Evolutionary conservation across 2,888 invertebrate species (phyloP).

Genomic region (Plagodis pulveraria): DNA sequence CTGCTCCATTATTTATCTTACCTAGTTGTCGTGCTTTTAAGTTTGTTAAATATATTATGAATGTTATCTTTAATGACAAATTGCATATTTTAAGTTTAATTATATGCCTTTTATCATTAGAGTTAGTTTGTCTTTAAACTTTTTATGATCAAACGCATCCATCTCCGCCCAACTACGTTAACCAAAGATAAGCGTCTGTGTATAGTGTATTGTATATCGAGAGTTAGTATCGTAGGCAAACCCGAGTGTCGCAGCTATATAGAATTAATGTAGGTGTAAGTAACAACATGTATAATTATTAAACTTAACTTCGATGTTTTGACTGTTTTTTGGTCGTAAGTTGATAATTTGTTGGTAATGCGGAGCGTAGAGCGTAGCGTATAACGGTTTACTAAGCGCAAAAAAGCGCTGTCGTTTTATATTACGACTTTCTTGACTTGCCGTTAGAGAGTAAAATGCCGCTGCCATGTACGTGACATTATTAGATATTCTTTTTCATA

Average conservation of each 20-base stretch:
- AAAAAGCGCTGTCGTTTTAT: background rate
- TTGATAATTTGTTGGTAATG: slow-evolving; percentile 8
- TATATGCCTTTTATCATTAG: too few relatives aligned
- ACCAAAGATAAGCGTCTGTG: slow-evolving; percentile 63
- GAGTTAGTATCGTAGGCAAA: slow-evolving; percentile 50
- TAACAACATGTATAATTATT: slow-evolving; percentile 34
- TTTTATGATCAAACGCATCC: slow-evolving; percentile 48
- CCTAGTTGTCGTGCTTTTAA: too few relatives aligned
- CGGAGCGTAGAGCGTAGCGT: slow-evolving; percentile 1
- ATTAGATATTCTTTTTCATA: too few relatives aligned
- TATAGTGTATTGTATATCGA: slow-evolving; percentile 47
- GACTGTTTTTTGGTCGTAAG: slow-evolving; percentile 35
- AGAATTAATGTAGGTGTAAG: slow-evolving; percentile 44
- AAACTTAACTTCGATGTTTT: slow-evolving; percentile 33
- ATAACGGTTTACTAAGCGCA: background rate
- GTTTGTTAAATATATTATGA: too few relatives aligned
- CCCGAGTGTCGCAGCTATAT: slow-evolving; percentile 53
- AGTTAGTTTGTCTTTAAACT: background rate
- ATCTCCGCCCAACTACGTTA: slow-evolving; percentile 48
- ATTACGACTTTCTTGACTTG: too few relatives aligned
- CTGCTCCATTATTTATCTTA: too few relatives aligned
- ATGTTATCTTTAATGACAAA: too few relatives aligned
- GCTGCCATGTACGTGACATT: too few relatives aligned
- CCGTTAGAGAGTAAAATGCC: too few relatives aligned
- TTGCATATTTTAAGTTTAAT: too few relatives aligned